Evolutionary conservation across 2,888 invertebrate genomes (phyloP), one percentile per base, ranked within the genome.

Genomic region (Tryphoninae sp.): DNA sequence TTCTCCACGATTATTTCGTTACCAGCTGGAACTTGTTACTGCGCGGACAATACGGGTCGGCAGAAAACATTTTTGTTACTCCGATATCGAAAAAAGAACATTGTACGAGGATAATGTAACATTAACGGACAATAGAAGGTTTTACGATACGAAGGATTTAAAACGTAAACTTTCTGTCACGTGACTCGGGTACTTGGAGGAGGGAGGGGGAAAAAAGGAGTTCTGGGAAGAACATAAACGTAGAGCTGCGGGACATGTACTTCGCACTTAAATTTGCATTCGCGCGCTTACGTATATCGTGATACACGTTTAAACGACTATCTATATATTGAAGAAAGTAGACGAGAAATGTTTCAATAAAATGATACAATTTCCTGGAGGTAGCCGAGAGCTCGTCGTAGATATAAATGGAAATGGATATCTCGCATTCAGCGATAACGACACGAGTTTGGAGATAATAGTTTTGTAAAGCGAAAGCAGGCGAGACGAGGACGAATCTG

Each of bases 341-440:
- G 8, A 55, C 55, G 55, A 55, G 55, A 55, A 55, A 55, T 55
- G 19, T 8, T 55, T 55, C 55, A 55, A 55, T 55, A 55, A 55
- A 55, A 55, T 55, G 55, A 19, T 55, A 55, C 19, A 55, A 19
- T 55, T 55, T 55, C 9, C 19, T 13, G 9, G 8, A 55, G 19
- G 8, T n/a, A 19, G 19, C 45, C 9, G 55, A 55, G 55, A 19
- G 19, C 55, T 55, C 19, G 55, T 55, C 19, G 22, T 8, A 19
- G 8, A 16, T 55, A 8, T 55, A 55, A 55, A 55, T 55, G 19
- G n/a, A 16, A 16, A 51, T 51, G 51, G 6, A 16, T 55, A 16
- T 55, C 55, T 55, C 55, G 55, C 16, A 55, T 55, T 55, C 9
- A 19, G 9, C 55, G 55, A 55, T 55, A 55, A 55, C 55, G 19